Base-by-base conservation (phyloP, 2,888 invertebrate species). In the Agrotis clavis region DNA sequence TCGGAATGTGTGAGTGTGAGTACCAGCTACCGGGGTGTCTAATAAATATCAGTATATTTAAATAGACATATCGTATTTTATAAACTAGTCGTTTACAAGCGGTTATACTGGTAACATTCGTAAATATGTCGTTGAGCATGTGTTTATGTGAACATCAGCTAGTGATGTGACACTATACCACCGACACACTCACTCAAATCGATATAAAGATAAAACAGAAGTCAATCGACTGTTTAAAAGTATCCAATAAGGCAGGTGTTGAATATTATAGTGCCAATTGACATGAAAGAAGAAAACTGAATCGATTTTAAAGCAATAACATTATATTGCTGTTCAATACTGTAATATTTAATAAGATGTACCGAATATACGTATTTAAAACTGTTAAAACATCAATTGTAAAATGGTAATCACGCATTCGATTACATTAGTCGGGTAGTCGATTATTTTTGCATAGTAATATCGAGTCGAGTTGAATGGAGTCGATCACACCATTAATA, bases 81-180 rank as follows among this genome's bases (percentile, higher is more conserved):
- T 78, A 79, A 76, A 77, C 68, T 51, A 64, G 68, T 72, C 66
- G 74, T 78, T 80, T 78, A 80, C 54, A 80, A 71, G 63, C 77
- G 67, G 69, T 85, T 77, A 83, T 65, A 71, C 50, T 65, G 75
- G 72, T 81, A 74, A 82, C 85, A 86, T 87, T 82, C 83, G 83
- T 90, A 89, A 90, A 89, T 77, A 89, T 89, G 82, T 87, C 85
- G 74, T 76, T 78, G 72, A 70, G 65, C 54, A 74, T 77, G 68
- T 80, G 71, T 83, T 83, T 76, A 81, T 81, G 71, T 81, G 78
- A 62, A 76, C 47, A 61, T 60, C 50, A 19, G 59, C 67, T 77
- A 84, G 86, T 83, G 86, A 77, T 83, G 86, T 61, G 81, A 71
- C 68, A 67, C 54, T 41, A 63, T 35, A 16, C 48, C 16, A 25